Conservation (phyloP, 2,888 invertebrate species). For the Ypsolopha scabrella region DNA sequence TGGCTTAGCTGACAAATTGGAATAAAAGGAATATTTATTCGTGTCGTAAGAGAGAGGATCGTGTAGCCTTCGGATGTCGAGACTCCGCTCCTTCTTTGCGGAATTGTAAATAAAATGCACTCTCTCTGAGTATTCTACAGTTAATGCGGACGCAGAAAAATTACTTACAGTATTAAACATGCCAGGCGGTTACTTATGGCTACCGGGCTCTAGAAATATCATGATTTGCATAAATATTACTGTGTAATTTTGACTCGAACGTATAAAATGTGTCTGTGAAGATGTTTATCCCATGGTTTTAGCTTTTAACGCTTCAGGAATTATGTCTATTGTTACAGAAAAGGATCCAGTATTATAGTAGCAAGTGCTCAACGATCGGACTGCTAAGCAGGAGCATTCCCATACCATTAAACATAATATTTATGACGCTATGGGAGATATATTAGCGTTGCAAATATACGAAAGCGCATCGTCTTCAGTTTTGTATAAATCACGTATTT, state of each 20-base stretch:
- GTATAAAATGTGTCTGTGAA: too few species aligned
- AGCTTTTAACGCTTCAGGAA: too few species aligned
- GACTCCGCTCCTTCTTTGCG: background rate
- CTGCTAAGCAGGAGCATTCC: too few species aligned
- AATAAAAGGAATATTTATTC: constrained; percentile 70
- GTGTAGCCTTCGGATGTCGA: constrained; percentile 11
- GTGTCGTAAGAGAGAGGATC: constrained; percentile 29
- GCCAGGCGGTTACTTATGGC: too few species aligned
- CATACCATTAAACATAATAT: constrained; percentile 7
- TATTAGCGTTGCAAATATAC: constrained; percentile 22
- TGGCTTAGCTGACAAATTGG: constrained; percentile 70
- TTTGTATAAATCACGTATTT: constrained; percentile 65
- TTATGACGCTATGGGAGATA: constrained; percentile 19
- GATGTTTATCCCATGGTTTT: too few species aligned
- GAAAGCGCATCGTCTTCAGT: constrained; percentile 11
- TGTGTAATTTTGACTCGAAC: too few species aligned
- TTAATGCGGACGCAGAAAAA: background rate
- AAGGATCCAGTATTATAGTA: too few species aligned
- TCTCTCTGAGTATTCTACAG: background rate
- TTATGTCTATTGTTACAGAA: too few species aligned
- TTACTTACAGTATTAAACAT: too few species aligned
- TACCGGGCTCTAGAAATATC: too few species aligned
- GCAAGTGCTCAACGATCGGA: too few species aligned
- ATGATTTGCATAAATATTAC: too few species aligned
- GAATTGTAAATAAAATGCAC: constrained; percentile 1